Conservation (phyloP, 1,140 invertebrate genomes). For the Augochlora pura region DNA sequence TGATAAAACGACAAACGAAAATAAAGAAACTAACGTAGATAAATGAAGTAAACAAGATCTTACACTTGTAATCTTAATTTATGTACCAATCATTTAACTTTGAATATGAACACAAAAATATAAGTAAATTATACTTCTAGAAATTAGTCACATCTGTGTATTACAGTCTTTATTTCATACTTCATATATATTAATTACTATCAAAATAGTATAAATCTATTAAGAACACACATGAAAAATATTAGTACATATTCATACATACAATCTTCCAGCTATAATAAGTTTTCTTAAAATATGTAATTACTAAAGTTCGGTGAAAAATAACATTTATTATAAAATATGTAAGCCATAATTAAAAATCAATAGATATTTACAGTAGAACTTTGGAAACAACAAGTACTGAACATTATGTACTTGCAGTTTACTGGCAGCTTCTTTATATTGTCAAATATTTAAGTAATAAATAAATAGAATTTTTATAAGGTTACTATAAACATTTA, state of each 20-base stretch:
- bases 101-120: not conserved
- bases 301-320: conserved; percentile 11
- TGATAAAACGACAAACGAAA: conserved; percentile 48
- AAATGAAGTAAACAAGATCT: conserved; percentile 51
- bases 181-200: conserved; percentile 20
- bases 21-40: conserved; percentile 37
- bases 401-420: conserved; percentile 53
- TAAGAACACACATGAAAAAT: conserved; percentile 38
- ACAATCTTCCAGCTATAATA: conserved; percentile 8
- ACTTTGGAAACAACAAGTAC: conserved; percentile 66
- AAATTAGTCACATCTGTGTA: not conserved
- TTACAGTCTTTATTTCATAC: conserved; percentile 48
- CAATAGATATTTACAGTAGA: conserved; percentile 41
- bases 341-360: conserved; percentile 27
- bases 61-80: not conserved
- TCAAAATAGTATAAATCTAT: conserved; percentile 41
- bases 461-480: conserved; percentile 63
- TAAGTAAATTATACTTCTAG: conserved; percentile 32
- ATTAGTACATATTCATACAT: conserved; percentile 14
- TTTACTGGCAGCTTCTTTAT: conserved; percentile 62
- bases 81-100: conserved; percentile 9
- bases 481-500: conserved; percentile 50
- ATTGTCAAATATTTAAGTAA: conserved; percentile 58
- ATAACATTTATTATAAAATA: conserved; percentile 36
- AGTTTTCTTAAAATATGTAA: conserved; percentile 8